phyloP scores from a whole-genome alignment of 2,797 vertebrate genomes.

The Paedocypris micromegethes region DNA sequence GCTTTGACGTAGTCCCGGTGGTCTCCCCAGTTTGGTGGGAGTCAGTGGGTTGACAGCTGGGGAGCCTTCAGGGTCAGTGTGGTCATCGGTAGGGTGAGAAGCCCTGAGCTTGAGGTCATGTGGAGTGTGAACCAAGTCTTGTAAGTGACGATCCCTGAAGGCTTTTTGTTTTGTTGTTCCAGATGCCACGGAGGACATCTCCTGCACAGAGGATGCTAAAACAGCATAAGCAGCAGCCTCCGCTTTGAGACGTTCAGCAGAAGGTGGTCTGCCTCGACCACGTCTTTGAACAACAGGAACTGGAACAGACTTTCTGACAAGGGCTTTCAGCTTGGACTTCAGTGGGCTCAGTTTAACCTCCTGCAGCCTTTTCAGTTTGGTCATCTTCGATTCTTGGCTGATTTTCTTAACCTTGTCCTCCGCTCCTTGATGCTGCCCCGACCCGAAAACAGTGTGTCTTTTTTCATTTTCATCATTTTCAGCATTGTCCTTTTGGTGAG shows the following conservation, averaged over 20 bases:
- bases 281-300: conserved; percentile 78
- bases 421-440: conserved; percentile 75
- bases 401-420: conserved; percentile 62
- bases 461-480: conserved; percentile 72
- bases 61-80: conserved; percentile 44
- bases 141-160: conserved; percentile 76
- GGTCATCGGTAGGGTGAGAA: conserved; percentile 50
- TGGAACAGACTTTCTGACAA: conserved; percentile 69
- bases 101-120: conserved; percentile 56
- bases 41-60: conserved; percentile 55
- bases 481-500: conserved; percentile 64
- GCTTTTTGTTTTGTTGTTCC: conserved; percentile 78
- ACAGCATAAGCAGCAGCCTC: conserved; percentile 64
- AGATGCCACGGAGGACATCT: conserved; percentile 49
- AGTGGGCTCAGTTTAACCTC: conserved; percentile 86
- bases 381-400: conserved; percentile 67
- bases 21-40: conserved; percentile 60
- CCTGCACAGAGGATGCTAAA: conserved; percentile 18
- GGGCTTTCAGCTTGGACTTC: conserved; percentile 86
- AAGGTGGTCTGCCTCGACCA: conserved; percentile 85
- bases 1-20: conserved; percentile 82
- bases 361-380: conserved; percentile 87
- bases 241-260: conserved; percentile 85
- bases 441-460: conserved; percentile 76
- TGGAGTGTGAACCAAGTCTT: conserved; percentile 61